Evolutionary conservation across 2,888 invertebrate genomes (phyloP), one percentile per base, ranked within the genome.

Genomic region (Lacanobia oleracea): DNA sequence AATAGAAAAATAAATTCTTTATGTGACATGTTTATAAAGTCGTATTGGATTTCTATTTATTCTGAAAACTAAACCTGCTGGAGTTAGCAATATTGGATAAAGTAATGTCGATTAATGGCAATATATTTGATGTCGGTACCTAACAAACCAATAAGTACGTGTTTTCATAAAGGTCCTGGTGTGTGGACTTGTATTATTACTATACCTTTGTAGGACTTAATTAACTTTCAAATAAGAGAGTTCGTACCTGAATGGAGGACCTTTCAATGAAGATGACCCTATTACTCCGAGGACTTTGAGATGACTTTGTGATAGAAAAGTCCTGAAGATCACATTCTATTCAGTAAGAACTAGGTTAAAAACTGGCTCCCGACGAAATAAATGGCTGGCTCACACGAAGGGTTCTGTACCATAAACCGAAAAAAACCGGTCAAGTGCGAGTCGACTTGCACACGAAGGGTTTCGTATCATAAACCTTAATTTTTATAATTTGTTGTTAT

Each of bases 1-100:
- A 72, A 59, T 33, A 51, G 54, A 40, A 50, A 50, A 50, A 43
- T 7, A 27, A 21, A 70, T 59, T 18, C 12, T 21, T 12, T 23
- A n/a, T 51, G 50, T 57, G 40, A 50, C 21, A 27, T 51, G 43
- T 43, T 51, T 71, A n/a, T 43, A 51, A 6, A 50, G 51, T 33
- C 14, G 6, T 51, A 59, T 33, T 51, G 7, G 18, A 51, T 33
- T 72, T 72, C 8, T 23, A 51, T 59, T 59, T 50, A 43, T 57
- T 33, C n/a, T 4, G 8, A 8, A 33, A 71, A 72, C 14, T 43
- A 43, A 33, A 70, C 14, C 23, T 54, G 2, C 40, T 9, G 37
- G 1, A 37, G 6, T 4, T 14, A 43, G 43, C 21, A 69, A 54
- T 23, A 16, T 37, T 27, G 14, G 9, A 37, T 1, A 37, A 0